A percentile compares a stretch with the other conserved stretches of the same genome.
These are phyloP conservation scores for Psilopsiagon aymara DNA, from an alignment of 2,113 vertebrate genomes.

Conservation along the genomic window DNA sequence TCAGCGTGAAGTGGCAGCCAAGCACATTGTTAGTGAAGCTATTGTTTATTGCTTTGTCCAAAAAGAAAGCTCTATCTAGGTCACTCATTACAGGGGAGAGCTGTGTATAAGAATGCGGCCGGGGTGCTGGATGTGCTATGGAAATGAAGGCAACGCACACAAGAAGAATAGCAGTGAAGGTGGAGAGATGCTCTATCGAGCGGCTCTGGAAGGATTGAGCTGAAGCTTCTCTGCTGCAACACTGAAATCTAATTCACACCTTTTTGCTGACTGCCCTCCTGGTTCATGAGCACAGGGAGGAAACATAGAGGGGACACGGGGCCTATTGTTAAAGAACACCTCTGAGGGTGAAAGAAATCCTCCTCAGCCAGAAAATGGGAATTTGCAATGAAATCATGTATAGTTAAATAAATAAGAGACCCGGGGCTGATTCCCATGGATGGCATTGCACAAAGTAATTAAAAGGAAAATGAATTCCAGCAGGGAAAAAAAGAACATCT, in stretches of 20 bases:
- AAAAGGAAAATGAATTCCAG: conserved; percentile 6
- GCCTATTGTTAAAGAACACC: not conserved
- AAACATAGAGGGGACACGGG: not conserved
- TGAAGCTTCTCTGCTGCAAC: not conserved
- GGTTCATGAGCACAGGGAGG: not conserved
- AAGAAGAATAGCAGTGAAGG: conserved; percentile 43
- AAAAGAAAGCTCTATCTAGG: conserved; percentile 50
- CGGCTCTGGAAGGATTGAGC: not conserved
- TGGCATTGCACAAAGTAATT: not conserved
- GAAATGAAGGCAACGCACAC: conserved; percentile 47
- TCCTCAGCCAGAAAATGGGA: not conserved
- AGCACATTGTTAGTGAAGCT: not conserved
- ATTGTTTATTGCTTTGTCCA: conserved; percentile 34
- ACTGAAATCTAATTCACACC: conserved; percentile 51
- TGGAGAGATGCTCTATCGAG: not conserved
- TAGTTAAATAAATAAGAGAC: not conserved
- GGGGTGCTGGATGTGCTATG: not conserved
- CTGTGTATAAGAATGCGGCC: not conserved
- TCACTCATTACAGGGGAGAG: conserved; percentile 42
- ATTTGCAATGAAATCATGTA: not conserved
- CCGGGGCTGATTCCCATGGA: not conserved
- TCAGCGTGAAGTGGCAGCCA: not conserved
- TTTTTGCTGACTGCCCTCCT: not conserved
- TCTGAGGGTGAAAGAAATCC: not conserved
- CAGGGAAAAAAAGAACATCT: not conserved